These are phyloP conservation scores for Ennomos fuscantarius DNA, from an alignment of 2,888 invertebrate species.

Conservation along the genomic window DNA sequence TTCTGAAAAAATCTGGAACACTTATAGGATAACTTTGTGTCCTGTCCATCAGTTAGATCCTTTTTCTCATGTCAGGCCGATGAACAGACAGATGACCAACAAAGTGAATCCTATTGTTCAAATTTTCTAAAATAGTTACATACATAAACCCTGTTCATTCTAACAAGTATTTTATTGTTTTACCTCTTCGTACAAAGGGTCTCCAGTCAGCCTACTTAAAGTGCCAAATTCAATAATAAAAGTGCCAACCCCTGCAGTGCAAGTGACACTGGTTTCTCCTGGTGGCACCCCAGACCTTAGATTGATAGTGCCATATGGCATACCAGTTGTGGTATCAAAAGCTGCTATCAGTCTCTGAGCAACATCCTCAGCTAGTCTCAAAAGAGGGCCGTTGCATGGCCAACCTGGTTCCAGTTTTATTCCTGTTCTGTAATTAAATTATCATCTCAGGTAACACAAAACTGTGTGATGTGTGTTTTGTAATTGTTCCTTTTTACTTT, in stretches of 20 bases:
- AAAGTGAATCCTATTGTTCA: no score
- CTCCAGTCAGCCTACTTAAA: conserved; percentile 95
- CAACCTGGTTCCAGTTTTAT: conserved; percentile 95
- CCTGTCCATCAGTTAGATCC: no score
- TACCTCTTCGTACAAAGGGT: conserved; percentile 96
- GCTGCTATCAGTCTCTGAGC: conserved; percentile 96
- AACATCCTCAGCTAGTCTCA: conserved; percentile 97
- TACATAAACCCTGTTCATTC: no score
- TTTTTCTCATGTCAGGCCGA: no score
- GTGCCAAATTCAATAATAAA: conserved; percentile 98
- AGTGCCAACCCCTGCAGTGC: conserved; percentile 99
- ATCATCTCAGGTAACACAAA: no score
- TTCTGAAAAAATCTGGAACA: no score
- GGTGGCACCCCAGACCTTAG: conserved; percentile 95
- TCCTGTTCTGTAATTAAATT: conserved; percentile 86
- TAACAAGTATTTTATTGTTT: no score
- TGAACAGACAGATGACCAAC: no score
- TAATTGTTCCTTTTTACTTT: no score
- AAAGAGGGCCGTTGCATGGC: conserved; percentile 98
- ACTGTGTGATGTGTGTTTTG: no score
- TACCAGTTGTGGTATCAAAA: conserved; percentile 95
- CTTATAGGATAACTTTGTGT: no score
- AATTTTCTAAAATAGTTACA: no score
- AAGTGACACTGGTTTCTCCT: conserved; percentile 98
- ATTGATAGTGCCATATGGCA: conserved; percentile 99